phyloP scores from a whole-genome alignment of 1,140 invertebrate species.

The Episyrphus balteatus region DNA sequence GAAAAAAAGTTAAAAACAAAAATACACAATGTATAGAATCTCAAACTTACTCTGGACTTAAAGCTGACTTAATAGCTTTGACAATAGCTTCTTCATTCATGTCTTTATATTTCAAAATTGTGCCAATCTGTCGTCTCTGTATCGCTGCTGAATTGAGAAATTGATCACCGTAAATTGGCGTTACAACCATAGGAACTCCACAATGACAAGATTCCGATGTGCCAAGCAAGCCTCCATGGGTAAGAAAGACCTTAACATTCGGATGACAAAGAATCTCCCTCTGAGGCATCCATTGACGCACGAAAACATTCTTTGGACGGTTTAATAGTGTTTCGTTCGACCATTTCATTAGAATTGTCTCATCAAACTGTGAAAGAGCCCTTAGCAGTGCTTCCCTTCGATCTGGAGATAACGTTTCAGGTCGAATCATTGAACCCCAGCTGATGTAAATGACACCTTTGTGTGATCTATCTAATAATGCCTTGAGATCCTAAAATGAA shows the following conservation, averaged over 20 bases:
- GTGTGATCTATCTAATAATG: slow-evolving; percentile 21
- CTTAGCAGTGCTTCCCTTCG: slow-evolving; percentile 45
- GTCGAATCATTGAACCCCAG: slow-evolving; percentile 42
- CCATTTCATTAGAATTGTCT: slow-evolving; percentile 57
- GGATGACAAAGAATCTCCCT: slow-evolving; percentile 57
- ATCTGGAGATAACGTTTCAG: slow-evolving; percentile 44
- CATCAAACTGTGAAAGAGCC: slow-evolving; percentile 40
- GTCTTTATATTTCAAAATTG: slow-evolving; percentile 41
- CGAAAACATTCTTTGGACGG: slow-evolving; percentile 46
- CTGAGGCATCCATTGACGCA: slow-evolving; percentile 55
- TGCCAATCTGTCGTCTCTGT: slow-evolving; percentile 45
- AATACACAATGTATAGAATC: neutral
- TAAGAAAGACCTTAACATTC: slow-evolving; percentile 53
- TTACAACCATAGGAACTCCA: slow-evolving; percentile 59
- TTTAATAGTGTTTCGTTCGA: slow-evolving; percentile 42
- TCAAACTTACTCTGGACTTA: slow-evolving; percentile 16
- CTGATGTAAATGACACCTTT: slow-evolving; percentile 31
- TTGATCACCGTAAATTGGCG: slow-evolving; percentile 59
- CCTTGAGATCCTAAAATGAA: slow-evolving; percentile 16
- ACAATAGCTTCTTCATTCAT: slow-evolving; percentile 44
- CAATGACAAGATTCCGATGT: slow-evolving; percentile 61
- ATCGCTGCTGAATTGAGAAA: slow-evolving; percentile 46
- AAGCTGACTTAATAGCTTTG: slow-evolving; percentile 37
- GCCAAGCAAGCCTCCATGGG: slow-evolving; percentile 61
- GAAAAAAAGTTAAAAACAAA: neutral